Conservation (phyloP, 2,113 vertebrate genomes). For the Tretioscincus oriximinensis region DNA sequence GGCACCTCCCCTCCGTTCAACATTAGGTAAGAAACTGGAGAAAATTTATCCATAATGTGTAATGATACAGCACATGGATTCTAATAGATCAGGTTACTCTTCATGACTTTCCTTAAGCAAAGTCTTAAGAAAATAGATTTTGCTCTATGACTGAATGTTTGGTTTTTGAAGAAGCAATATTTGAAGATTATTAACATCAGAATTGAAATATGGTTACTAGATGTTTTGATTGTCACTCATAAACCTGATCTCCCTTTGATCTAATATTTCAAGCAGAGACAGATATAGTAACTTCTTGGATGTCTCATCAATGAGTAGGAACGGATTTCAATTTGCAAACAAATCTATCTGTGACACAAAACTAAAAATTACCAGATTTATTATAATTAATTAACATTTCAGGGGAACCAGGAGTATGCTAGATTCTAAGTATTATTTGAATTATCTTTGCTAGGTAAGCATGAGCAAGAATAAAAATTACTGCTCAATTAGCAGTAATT, state of each 20-base stretch:
- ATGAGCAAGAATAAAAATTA: slow-evolving; percentile 1
- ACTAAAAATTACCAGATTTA: not conserved
- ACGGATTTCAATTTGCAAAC: slow-evolving; percentile 6
- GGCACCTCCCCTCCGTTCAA: slow-evolving; percentile 38
- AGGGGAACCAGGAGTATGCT: not conserved
- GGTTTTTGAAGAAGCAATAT: slow-evolving; percentile 43
- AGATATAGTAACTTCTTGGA: not conserved
- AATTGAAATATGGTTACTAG: slow-evolving; percentile 55
- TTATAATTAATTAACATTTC: not conserved
- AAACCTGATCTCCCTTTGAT: not conserved
- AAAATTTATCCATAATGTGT: slow-evolving; percentile 71
- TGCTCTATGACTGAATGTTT: slow-evolving; percentile 52
- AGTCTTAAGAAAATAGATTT: slow-evolving; percentile 65
- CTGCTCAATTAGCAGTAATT: not conserved
- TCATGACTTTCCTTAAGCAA: slow-evolving; percentile 60
- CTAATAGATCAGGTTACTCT: slow-evolving; percentile 64
- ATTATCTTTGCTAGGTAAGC: not conserved
- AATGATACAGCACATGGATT: slow-evolving; percentile 73
- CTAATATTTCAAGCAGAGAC: slow-evolving; percentile 1
- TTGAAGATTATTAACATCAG: slow-evolving; percentile 60
- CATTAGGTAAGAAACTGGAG: slow-evolving; percentile 63
- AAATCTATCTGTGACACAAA: not conserved
- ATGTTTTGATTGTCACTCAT: not conserved
- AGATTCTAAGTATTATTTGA: slow-evolving; percentile 29
- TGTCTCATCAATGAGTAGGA: not conserved